A percentile compares a stretch with the other conserved stretches of the same genome.
phyloP scores from a whole-genome alignment of 2,797 vertebrate genomes.

The Linurgus olivaceus region DNA sequence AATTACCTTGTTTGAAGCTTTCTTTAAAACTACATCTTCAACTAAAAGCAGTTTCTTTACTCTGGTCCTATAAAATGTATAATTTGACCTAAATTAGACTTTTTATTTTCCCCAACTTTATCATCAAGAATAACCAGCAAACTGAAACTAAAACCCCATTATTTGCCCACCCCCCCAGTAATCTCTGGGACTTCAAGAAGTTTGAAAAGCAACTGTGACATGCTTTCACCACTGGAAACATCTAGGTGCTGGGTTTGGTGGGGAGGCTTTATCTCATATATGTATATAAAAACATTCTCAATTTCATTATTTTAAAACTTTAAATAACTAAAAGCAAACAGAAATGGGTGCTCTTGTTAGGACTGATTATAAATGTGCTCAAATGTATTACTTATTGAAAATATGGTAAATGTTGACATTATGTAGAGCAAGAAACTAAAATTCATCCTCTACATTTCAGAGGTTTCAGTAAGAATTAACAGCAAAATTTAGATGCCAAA shows the following conservation, averaged over 20 bases:
- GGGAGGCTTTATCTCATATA: neutral
- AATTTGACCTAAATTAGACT: neutral
- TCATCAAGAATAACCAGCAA: neutral
- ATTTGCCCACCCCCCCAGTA: neutral
- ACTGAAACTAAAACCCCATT: neutral
- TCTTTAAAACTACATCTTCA: neutral
- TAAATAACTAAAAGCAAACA: neutral
- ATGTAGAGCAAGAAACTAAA: neutral
- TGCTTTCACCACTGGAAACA: fast-evolving
- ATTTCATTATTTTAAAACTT: neutral
- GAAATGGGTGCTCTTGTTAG: neutral
- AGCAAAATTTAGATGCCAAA: neutral
- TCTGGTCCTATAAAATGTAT: neutral
- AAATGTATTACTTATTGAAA: neutral
- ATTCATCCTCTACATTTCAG: neutral
- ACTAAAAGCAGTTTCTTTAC: neutral
- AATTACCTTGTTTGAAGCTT: neutral
- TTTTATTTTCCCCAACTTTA: neutral
- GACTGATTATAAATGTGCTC: neutral
- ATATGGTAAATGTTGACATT: neutral
- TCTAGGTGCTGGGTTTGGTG: neutral
- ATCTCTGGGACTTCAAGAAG: neutral
- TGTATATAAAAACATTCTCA: neutral
- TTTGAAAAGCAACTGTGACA: neutral
- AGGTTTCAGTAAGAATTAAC: neutral